A percentile compares a stretch with the other conserved stretches of the same genome.
These are phyloP conservation scores for Junco hyemalis DNA, from an alignment of 2,113 vertebrate genomes.

Conservation along the genomic window DNA sequence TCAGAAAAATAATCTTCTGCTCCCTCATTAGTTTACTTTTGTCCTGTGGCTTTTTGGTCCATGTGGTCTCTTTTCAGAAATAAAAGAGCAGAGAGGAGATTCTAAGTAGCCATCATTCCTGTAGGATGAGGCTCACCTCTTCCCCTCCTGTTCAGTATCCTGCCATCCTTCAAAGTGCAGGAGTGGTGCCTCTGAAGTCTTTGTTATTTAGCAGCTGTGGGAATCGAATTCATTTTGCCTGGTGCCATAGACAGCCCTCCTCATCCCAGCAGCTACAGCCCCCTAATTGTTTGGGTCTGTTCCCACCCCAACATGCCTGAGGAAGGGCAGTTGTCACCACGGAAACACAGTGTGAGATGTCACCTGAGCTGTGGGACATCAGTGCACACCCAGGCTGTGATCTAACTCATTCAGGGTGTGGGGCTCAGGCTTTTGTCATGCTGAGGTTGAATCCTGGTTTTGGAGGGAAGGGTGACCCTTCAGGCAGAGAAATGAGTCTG, in stretches of 20 bases:
- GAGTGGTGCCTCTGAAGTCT: constrained; percentile 33
- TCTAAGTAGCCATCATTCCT: not conserved
- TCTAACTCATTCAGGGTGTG: not conserved
- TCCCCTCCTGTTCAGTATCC: constrained; percentile 27
- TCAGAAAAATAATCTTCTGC: not conserved
- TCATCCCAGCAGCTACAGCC: not conserved
- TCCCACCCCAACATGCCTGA: not conserved
- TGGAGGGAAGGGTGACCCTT: not conserved
- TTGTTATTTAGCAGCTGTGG: constrained; percentile 30
- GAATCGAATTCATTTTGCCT: constrained; percentile 22
- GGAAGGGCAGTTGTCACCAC: not conserved
- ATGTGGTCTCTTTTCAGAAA: not conserved
- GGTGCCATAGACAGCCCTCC: not conserved
- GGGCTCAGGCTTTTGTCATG: not conserved
- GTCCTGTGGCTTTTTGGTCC: not conserved
- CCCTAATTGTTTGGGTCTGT: constrained; percentile 41
- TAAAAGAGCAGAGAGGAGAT: not conserved
- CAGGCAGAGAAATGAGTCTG: not conserved
- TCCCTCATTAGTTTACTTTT: not conserved
- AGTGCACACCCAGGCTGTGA: not conserved
- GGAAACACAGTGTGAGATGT: accelerated
- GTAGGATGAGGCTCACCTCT: constrained; percentile 30
- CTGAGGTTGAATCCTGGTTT: not conserved
- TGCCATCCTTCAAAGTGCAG: constrained; percentile 47
- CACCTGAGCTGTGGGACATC: not conserved